phyloP scores from a whole-genome alignment of 2,113 vertebrate species.

The Tachysurus fulvidraco region DNA sequence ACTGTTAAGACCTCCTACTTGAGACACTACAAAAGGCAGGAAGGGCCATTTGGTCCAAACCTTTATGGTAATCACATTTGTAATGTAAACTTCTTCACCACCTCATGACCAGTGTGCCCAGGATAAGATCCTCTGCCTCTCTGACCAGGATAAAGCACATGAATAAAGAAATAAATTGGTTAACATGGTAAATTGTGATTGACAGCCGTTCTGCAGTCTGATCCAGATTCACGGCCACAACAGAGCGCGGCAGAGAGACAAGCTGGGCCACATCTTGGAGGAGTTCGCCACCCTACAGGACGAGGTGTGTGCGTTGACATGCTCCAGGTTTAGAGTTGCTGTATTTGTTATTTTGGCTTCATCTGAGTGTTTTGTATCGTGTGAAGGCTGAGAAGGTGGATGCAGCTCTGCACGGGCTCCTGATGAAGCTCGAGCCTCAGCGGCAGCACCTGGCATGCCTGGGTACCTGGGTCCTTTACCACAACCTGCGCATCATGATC shows the following conservation, averaged over 20 bases:
- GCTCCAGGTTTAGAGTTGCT: not conserved
- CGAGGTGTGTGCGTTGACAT: conserved; percentile 76
- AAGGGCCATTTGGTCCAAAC: too few relatives aligned
- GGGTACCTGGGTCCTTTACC: conserved; percentile 97
- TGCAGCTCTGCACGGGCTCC: conserved; percentile 91
- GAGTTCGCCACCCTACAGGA: conserved; percentile 98
- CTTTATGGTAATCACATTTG: too few relatives aligned
- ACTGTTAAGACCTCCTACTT: too few relatives aligned
- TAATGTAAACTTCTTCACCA: too few relatives aligned
- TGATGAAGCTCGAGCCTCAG: conserved; percentile 96
- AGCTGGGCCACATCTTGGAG: conserved; percentile 95
- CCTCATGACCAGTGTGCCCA: not conserved
- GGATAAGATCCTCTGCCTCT: not conserved
- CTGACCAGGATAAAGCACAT: not conserved
- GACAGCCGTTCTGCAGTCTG: conserved; percentile 94
- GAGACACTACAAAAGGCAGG: too few relatives aligned
- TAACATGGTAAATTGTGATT: conserved; percentile 29
- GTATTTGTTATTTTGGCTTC: not conserved
- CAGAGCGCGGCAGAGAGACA: conserved; percentile 95
- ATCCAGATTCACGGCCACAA: conserved; percentile 99
- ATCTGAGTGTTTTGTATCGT: not conserved
- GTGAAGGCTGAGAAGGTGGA: conserved; percentile 95
- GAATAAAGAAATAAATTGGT: not conserved
- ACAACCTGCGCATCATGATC: conserved; percentile 98
- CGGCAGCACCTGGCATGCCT: conserved; percentile 95